Percentiles rank a stretch among this genome's conserved stretches.
Conservation (phyloP, 1,140 invertebrate genomes). For the Heterodera schachtii region DNA sequence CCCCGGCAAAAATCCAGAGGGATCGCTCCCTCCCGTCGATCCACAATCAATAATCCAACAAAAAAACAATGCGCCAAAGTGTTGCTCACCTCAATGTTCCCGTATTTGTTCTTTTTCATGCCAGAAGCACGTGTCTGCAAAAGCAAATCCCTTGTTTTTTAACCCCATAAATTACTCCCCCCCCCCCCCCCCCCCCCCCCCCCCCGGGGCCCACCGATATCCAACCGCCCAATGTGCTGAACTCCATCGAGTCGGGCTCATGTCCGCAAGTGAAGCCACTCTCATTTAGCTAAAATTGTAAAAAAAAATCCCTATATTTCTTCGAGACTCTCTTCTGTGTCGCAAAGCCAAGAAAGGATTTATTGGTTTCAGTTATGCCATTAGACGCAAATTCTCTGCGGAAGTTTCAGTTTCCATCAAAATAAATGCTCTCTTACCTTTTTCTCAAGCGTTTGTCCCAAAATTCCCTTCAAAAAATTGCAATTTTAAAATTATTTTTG, state of each 20-base stretch:
- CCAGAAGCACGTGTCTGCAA: conserved; percentile 83
- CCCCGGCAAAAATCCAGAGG: no score
- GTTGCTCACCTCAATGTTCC: conserved; percentile 76
- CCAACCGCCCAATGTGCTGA: conserved; percentile 94
- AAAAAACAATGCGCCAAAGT: no score
- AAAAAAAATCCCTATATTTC: no score
- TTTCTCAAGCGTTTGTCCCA: conserved; percentile 79
- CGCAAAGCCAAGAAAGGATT: no score
- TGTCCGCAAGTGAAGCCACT: conserved; percentile 73
- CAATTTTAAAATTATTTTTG: not conserved
- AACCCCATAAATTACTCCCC: not conserved
- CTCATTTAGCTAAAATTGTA: conserved; percentile 55
- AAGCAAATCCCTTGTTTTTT: not conserved
- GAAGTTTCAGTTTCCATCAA: no score
- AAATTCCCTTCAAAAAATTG: conserved; percentile 70
- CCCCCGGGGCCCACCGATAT: conserved; percentile 76
- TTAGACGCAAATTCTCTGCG: no score
- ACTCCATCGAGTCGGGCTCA: conserved; percentile 96
- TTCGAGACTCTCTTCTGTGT: not conserved
- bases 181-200: no score
- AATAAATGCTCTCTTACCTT: conserved; percentile 34
- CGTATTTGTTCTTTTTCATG: conserved; percentile 99
- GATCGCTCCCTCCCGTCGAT: no score
- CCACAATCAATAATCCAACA: no score
- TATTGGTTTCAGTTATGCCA: no score